Evolutionary conservation across 2,888 invertebrate species (phyloP).

Genomic region (Pogonocherus hispidulus): DNA sequence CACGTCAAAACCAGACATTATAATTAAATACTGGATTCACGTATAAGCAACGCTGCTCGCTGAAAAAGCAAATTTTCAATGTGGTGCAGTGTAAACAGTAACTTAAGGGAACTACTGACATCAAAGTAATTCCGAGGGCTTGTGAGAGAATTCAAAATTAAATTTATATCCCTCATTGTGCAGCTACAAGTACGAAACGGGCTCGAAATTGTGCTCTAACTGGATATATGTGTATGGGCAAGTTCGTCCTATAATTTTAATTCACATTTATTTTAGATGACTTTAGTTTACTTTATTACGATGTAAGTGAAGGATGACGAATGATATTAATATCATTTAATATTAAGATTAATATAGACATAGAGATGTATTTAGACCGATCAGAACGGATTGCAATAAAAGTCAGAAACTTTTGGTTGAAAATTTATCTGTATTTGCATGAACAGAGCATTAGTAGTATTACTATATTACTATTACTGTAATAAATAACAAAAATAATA

Average conservation of each 20-base stretch:
- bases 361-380: too few relatives aligned
- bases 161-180: conserved; percentile 6
- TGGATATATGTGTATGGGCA: not conserved
- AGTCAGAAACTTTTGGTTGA: too few relatives aligned
- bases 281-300: not conserved
- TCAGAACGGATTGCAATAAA: too few relatives aligned
- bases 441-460: too few relatives aligned
- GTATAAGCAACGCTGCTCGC: not conserved
- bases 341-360: too few relatives aligned
- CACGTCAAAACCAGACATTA: too few relatives aligned
- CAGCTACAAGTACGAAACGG: not conserved
- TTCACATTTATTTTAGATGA: not conserved
- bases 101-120: not conserved
- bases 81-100: not conserved
- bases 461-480: too few relatives aligned
- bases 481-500: too few relatives aligned
- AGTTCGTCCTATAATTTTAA: not conserved
- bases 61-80: not conserved
- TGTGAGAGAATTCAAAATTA: conserved; percentile 6
- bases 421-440: too few relatives aligned
- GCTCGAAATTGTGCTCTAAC: not conserved
- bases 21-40: not conserved
- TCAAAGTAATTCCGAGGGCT: conserved; percentile 7
- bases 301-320: too few relatives aligned
- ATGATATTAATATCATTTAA: too few relatives aligned